Conservation (phyloP, 2,113 vertebrate genomes). For the Galemys pyrenaicus region DNA sequence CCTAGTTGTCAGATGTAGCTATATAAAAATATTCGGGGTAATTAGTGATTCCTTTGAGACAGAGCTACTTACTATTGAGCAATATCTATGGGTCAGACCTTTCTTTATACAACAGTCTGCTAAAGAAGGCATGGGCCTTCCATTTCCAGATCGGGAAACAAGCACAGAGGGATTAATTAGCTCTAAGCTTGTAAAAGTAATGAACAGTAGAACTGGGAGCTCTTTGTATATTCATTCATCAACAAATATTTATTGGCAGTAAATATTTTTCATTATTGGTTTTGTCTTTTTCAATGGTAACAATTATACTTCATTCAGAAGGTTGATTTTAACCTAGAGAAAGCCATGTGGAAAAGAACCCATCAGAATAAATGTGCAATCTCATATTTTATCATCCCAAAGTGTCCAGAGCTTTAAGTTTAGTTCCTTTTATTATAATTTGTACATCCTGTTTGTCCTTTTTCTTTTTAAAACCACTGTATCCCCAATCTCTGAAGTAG, state of each 20-base stretch:
- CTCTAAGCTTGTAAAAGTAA: not conserved
- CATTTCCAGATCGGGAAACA: not conserved
- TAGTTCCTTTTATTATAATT: not conserved
- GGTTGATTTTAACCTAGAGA: not conserved
- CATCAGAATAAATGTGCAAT: not conserved
- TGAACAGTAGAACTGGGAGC: not conserved
- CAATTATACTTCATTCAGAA: not conserved
- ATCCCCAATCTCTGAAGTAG: not conserved
- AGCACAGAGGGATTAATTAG: not conserved
- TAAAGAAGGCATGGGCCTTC: not conserved
- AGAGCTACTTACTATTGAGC: not conserved
- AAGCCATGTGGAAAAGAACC: not conserved
- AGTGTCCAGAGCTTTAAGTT: not conserved
- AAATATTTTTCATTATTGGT: conserved; percentile 3
- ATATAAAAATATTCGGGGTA: not conserved
- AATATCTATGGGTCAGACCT: not conserved
- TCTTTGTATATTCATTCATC: not conserved
- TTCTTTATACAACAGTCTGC: not conserved
- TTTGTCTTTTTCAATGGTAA: conserved; percentile 3
- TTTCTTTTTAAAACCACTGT: not conserved
- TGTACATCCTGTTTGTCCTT: not conserved
- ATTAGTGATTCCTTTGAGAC: conserved; percentile 21
- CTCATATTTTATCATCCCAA: not conserved
- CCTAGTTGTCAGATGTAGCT: not conserved
- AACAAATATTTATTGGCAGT: not conserved